Evolutionary conservation across 2,797 vertebrate genomes (phyloP).

Genomic region (Pygocentrus nattereri): DNA sequence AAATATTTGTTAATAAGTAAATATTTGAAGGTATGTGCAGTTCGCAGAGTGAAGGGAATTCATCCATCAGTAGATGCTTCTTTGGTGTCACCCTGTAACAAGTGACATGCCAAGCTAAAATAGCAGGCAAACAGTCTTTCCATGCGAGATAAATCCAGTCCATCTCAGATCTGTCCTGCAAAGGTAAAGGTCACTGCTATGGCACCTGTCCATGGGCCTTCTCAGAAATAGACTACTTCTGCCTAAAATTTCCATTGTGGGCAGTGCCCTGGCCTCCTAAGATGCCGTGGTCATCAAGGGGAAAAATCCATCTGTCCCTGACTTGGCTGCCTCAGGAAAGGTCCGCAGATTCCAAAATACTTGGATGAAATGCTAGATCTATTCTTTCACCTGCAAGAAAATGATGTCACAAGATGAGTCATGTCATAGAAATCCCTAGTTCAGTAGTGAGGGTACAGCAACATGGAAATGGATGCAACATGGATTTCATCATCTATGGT

Average conservation of each 20-base stretch:
- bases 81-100: neutral
- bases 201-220: conserved; percentile 21
- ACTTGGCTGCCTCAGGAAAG: neutral
- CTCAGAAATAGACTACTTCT: conserved; percentile 3
- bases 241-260: conserved; percentile 19
- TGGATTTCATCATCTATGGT: no score
- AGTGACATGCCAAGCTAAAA: neutral
- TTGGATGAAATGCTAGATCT: neutral
- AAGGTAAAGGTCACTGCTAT: conserved; percentile 18
- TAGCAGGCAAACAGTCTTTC: neutral
- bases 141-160: neutral
- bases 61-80: neutral
- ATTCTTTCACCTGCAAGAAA: neutral
- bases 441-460: no score
- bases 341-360: neutral
- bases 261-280: conserved; percentile 15
- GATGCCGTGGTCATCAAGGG: conserved; percentile 3
- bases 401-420: neutral
- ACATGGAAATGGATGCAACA: no score
- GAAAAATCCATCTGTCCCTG: conserved; percentile 31
- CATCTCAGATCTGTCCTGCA: neutral
- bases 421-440: neutral
- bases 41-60: neutral
- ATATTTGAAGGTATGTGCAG: no score
- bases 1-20: no score